Conservation (phyloP, 2,888 invertebrate genomes). For the Graphium colonna region DNA sequence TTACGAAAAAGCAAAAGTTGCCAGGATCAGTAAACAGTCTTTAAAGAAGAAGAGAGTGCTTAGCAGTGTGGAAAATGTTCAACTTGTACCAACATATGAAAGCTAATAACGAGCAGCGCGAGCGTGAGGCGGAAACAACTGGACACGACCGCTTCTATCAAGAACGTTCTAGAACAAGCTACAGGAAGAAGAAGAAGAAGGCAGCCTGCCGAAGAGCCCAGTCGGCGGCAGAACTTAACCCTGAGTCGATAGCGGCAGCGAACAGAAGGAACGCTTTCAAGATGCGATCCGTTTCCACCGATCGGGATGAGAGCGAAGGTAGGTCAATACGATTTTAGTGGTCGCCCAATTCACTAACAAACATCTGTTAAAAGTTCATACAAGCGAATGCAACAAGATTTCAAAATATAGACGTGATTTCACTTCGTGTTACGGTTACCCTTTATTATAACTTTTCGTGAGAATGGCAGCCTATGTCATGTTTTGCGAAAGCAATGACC, state of each 20-base stretch:
- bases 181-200: conserved; percentile 75
- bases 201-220: conserved; percentile 83
- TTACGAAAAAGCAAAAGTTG: background rate
- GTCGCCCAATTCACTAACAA: background rate
- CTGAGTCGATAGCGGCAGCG: conserved; percentile 82
- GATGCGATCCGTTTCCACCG: conserved; percentile 83
- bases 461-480: too few species aligned
- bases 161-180: conserved; percentile 77
- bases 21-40: background rate
- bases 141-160: conserved; percentile 91
- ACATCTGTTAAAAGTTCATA: background rate
- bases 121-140: conserved; percentile 82
- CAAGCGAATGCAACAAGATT: too few species aligned
- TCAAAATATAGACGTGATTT: too few species aligned
- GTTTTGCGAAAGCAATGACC: too few species aligned
- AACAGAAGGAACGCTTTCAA: conserved; percentile 82
- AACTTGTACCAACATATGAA: conserved; percentile 87
- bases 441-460: too few species aligned
- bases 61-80: conserved; percentile 80
- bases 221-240: conserved; percentile 84
- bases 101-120: conserved; percentile 77
- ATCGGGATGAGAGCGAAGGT: conserved; percentile 80
- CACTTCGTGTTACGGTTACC: too few species aligned
- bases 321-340: background rate
- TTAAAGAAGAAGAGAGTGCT: background rate